Evolutionary conservation across 1,140 invertebrate genomes (phyloP).

Genomic region (Drosophila ficusphila): DNA sequence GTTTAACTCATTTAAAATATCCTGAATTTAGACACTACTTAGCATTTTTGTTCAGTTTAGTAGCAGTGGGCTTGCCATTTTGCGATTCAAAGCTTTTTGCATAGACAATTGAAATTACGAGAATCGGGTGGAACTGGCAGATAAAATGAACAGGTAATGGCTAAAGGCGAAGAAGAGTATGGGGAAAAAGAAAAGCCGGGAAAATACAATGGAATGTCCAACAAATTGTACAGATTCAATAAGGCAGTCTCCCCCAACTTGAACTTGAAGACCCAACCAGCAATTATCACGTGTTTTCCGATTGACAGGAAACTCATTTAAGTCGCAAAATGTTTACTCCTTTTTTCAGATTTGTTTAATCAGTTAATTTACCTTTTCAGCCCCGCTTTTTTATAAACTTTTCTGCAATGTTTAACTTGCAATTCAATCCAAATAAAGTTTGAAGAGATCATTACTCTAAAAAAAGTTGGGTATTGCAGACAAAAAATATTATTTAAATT

Average conservation of each 20-base stretch:
- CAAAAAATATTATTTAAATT: too few species aligned
- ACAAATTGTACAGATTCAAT: slow-evolving; percentile 81
- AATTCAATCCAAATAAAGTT: too few species aligned
- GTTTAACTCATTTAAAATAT: too few species aligned
- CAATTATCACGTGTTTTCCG: slow-evolving; percentile 62
- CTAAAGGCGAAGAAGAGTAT: not conserved
- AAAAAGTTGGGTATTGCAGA: not conserved
- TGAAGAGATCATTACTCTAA: not conserved
- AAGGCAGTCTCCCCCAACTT: slow-evolving; percentile 25
- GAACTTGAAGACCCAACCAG: slow-evolving; percentile 12
- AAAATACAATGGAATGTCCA: slow-evolving; percentile 35
- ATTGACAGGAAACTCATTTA: slow-evolving; percentile 30
- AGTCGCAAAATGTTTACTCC: not conserved
- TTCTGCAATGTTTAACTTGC: not conserved
- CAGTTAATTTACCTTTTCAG: not conserved
- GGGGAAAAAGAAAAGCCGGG: not conserved
- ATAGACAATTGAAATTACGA: slow-evolving; percentile 80
- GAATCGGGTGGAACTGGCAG: not conserved
- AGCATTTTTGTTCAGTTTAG: not conserved
- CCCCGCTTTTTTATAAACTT: slow-evolving; percentile 14
- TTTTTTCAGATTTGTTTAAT: slow-evolving; percentile 3
- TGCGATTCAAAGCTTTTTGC: slow-evolving; percentile 72
- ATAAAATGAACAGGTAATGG: slow-evolving; percentile 22
- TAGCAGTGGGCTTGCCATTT: slow-evolving; percentile 56
- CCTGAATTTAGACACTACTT: too few species aligned